A percentile compares a stretch with the other conserved stretches of the same genome.
phyloP scores from a whole-genome alignment of 2,888 invertebrate species.

The Lottia scabra region DNA sequence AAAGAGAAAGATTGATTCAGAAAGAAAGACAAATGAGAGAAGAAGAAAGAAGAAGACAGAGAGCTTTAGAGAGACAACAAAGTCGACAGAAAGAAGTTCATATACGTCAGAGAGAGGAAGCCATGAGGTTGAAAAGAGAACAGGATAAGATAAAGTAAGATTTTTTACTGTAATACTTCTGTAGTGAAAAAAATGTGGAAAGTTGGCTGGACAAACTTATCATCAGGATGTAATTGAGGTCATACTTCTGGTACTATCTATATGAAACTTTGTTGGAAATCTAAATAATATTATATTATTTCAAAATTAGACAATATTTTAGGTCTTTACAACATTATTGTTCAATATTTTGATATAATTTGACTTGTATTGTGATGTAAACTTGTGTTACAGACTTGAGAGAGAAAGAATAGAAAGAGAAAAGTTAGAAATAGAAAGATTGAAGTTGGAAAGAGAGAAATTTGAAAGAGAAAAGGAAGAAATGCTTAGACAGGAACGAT shows the following conservation, averaged over 20 bases:
- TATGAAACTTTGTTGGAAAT: no score
- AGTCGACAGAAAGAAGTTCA: slow-evolving; percentile 78
- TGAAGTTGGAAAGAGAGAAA: slow-evolving; percentile 69
- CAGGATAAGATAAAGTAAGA: slow-evolving; percentile 59
- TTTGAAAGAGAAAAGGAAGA: slow-evolving; percentile 72
- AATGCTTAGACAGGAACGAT: slow-evolving; percentile 50
- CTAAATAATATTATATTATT: no score
- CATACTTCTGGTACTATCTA: no score
- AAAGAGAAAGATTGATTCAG: slow-evolving; percentile 78
- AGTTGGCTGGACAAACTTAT: no score
- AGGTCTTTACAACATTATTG: no score
- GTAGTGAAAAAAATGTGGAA: no score
- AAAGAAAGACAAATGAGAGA: slow-evolving; percentile 78
- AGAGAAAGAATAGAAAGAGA: slow-evolving; percentile 63
- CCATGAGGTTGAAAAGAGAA: slow-evolving; percentile 79
- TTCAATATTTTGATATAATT: no score
- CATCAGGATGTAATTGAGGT: no score
- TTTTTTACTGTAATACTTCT: no score
- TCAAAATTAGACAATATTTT: no score
- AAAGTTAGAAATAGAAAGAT: slow-evolving; percentile 67
- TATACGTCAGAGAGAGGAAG: slow-evolving; percentile 86
- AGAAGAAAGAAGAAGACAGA: slow-evolving; percentile 82
- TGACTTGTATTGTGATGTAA: background rate
- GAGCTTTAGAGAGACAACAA: slow-evolving; percentile 75
- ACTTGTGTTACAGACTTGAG: slow-evolving; percentile 51